Percentiles rank a stretch among this genome's conserved stretches.
Evolutionary conservation across 1,140 invertebrate species (phyloP).

Genomic region (Drosophila auraria): DNA sequence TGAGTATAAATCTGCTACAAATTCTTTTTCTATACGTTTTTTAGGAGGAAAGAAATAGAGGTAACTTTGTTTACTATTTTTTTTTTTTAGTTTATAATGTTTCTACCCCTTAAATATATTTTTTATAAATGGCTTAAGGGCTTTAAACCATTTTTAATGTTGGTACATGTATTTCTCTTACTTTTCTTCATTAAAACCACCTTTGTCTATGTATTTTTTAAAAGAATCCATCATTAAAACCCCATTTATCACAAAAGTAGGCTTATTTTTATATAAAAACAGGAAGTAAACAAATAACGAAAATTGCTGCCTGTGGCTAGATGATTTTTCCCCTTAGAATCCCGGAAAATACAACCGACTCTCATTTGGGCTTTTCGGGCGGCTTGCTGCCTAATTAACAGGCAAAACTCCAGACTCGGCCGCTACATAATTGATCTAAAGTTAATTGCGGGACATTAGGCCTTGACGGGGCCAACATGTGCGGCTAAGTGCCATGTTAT

Average conservation of each 20-base stretch:
- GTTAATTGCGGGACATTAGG: conserved; percentile 77
- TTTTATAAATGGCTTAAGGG: no score
- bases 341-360: background rate
- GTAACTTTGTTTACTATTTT: no score
- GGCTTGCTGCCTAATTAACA: conserved; percentile 44
- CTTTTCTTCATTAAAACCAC: background rate
- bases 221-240: background rate
- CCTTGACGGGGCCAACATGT: conserved; percentile 58
- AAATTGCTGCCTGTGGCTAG: background rate
- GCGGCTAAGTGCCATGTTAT: conserved; percentile 70
- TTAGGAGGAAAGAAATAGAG: background rate
- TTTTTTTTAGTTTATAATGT: no score
- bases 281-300: background rate
- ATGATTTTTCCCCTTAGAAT: background rate
- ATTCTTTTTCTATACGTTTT: background rate
- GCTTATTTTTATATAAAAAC: background rate
- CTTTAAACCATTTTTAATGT: no score
- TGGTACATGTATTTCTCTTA: no score
- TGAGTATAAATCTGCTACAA: background rate
- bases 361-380: conserved; percentile 21
- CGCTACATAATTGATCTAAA: conserved; percentile 73
- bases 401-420: conserved; percentile 22
- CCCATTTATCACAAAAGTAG: background rate
- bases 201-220: background rate
- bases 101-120: background rate